Percentiles rank a stretch among this genome's conserved stretches.
Evolutionary conservation across 2,888 invertebrate species (phyloP).

Genomic region (Ornithoptera priamus): DNA sequence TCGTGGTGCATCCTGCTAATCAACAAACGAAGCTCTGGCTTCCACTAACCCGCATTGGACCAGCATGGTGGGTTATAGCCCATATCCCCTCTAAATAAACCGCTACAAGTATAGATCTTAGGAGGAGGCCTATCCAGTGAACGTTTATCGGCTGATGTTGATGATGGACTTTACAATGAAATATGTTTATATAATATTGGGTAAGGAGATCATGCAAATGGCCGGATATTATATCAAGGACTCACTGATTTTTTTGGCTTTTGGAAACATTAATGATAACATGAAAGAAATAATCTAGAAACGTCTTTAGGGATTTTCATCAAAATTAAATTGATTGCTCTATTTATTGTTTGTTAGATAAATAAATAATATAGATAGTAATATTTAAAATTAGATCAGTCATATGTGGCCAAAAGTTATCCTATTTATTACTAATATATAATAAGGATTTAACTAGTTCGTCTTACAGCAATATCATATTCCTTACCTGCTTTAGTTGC

Average conservation of each 20-base stretch:
- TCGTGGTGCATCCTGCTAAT: too few species aligned
- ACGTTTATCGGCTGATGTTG: too few species aligned
- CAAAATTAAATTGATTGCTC: background rate
- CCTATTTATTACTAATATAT: background rate
- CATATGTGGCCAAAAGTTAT: too few species aligned
- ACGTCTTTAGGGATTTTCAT: background rate
- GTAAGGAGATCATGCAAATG: background rate
- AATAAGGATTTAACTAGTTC: background rate
- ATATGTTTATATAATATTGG: constrained; percentile 11
- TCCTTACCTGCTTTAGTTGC: constrained; percentile 57
- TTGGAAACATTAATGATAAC: background rate
- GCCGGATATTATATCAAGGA: background rate
- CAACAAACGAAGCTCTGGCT: too few species aligned
- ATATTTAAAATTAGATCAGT: too few species aligned
- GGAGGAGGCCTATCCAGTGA: too few species aligned
- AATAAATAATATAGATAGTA: too few species aligned
- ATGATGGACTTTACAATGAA: too few species aligned
- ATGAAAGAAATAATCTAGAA: background rate
- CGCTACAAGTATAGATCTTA: too few species aligned
- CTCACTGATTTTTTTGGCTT: background rate
- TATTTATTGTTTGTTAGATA: background rate
- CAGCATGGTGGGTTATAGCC: too few species aligned
- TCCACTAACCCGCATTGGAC: too few species aligned
- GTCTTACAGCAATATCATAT: constrained; percentile 30
- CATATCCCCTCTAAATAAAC: too few species aligned